Conservation (phyloP, 2,113 vertebrate species). For the Aphelocoma coerulescens region DNA sequence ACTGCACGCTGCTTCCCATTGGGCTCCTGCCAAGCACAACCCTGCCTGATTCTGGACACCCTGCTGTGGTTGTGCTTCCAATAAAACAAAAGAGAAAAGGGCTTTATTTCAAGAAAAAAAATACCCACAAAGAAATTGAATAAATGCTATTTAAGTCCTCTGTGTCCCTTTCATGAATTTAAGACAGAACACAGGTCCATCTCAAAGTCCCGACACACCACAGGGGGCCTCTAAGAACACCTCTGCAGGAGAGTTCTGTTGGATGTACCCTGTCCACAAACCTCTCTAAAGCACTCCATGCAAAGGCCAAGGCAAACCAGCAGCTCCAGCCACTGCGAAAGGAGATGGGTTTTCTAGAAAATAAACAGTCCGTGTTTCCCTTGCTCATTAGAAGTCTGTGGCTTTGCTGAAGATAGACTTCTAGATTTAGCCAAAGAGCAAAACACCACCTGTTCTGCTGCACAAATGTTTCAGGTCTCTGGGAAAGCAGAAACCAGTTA, state of each 20-base stretch:
- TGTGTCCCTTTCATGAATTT: neutral
- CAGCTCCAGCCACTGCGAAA: neutral
- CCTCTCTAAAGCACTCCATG: neutral
- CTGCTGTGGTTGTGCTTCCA: conserved; percentile 15
- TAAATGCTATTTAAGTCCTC: neutral
- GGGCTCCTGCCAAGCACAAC: neutral
- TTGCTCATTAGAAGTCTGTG: neutral
- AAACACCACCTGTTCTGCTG: neutral
- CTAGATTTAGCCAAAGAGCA: neutral
- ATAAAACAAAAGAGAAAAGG: conserved; percentile 19
- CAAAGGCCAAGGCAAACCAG: neutral
- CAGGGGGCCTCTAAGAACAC: neutral
- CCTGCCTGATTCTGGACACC: neutral
- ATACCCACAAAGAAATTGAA: neutral
- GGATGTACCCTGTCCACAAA: neutral
- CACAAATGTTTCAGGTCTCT: neutral
- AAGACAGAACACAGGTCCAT: neutral
- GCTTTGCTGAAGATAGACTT: neutral
- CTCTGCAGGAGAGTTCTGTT: neutral
- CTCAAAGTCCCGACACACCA: neutral
- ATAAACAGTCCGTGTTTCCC: neutral
- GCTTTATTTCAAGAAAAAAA: neutral
- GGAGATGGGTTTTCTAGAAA: neutral
- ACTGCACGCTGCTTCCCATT: neutral
- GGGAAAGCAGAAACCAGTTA: neutral